Conservation (phyloP, 2,797 vertebrate genomes). For the Rhincodon typus region DNA sequence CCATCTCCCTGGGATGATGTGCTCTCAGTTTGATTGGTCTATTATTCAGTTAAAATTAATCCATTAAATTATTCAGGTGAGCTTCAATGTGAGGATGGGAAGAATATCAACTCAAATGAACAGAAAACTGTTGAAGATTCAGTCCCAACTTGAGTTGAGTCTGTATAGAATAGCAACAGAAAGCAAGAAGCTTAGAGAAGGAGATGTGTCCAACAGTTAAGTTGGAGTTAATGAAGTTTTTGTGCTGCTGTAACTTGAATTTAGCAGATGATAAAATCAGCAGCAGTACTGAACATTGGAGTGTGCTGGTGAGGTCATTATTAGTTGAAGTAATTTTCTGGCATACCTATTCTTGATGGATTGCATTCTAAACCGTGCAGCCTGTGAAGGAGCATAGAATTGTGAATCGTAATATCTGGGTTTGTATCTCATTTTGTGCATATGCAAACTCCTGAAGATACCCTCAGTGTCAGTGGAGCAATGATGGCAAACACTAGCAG, state of each 20-base stretch:
- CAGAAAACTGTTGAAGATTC: background rate
- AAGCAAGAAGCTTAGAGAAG: background rate
- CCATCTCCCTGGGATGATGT: too few species aligned
- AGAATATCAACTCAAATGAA: background rate
- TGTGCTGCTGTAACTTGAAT: background rate
- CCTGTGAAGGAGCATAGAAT: too few species aligned
- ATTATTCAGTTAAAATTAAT: too few species aligned
- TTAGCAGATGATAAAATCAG: background rate
- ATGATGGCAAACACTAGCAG: too few species aligned
- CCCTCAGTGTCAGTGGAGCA: too few species aligned
- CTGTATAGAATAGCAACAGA: background rate
- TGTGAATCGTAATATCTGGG: too few species aligned
- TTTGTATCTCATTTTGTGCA: too few species aligned
- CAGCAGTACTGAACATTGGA: background rate
- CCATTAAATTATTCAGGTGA: too few species aligned
- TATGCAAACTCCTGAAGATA: too few species aligned
- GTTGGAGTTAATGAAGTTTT: background rate
- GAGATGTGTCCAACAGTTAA: background rate
- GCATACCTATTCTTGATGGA: background rate
- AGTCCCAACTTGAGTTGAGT: background rate
- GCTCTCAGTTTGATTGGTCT: too few species aligned
- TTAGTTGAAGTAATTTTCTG: background rate
- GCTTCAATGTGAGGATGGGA: background rate
- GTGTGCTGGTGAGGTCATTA: background rate
- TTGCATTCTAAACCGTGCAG: too few species aligned